Base-by-base conservation (phyloP, 2,888 invertebrate species). In the Xestobium rufovillosum region DNA sequence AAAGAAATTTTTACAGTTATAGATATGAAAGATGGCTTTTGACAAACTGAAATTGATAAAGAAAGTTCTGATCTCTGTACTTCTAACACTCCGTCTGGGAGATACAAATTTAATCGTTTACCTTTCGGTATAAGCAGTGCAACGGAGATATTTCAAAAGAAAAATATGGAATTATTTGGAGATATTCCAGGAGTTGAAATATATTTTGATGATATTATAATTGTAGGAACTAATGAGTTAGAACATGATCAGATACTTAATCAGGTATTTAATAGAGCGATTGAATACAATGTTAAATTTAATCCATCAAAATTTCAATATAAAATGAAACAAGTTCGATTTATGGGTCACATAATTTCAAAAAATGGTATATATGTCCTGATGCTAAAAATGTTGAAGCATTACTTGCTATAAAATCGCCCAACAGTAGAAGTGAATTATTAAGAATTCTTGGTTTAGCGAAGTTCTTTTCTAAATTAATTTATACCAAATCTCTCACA, bases 381-480 rank as follows among this genome's bases (percentile, higher is more conserved):
- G 48, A 50, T 38, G 29, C 36, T 10, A 41, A 41, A n/a, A 50
- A 48, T 26, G 37, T 51, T 4, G 31, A 49, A 36, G 50, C 46
- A 2, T 47, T 54, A n/a, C 15, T 26, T 19, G 23, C 45, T 4
- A 49, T 53, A 37, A 42, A 44, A 14, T 8, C 14, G 10, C 52
- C 53, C 14, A 46, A 38, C 26, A 48, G 43, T 30, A 49, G 48
- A 33, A 44, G 46, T 40, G 48, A 48, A 8, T 17, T 57, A 2
- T 43, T 52, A 32, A 44, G 45, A 34, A 47, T 59, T 26, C 41
- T 56, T 14, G 57, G 57, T 4, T 31, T 56, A 25, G 43, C 50
- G 3, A 55, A 48, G n/a, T n/a, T n/a, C n/a, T 13, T 54, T 53
- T 47, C 36, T 53, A 33, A 26, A 38, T 14, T 35, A 26, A 39